Evolutionary conservation across 2,797 vertebrate species (phyloP), one percentile per base, ranked within the genome.

Genomic region (Syngnathus acus): DNA sequence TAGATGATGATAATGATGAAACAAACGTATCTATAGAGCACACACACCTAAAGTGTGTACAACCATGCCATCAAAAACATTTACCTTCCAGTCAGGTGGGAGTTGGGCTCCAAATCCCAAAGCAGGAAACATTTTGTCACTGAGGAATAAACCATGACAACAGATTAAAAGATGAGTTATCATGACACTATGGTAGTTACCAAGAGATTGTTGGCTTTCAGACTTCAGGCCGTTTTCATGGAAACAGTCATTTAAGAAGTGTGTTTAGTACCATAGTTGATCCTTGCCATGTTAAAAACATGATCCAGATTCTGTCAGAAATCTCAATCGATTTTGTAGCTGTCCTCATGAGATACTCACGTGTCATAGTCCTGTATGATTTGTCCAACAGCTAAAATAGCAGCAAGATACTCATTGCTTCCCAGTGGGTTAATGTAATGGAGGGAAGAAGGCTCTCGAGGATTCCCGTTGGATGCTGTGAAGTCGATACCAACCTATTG

Each of bases 301-400:
- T 26, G 6, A 32, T 55, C 53, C 23, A 26, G 13, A 13, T 7
- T 32, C 26, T 32, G 26, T 32, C 26, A 32, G 26, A 32, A 32
- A 3, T 32, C 26, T 32, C 26, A 32, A 32, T 32, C 26, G 2
- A 32, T 32, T 32, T 32, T 40, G 4, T 13, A 43, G 39, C 21
- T 48, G 16, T 45, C n/a, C 65, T 62, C 9, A 48, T 42, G 23
- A 13, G 19, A 68, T 32, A 87, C 94, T 90, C 85, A 99, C 97
- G 95, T 94, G 86, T 99, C 97, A 0, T 99, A 99, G 89, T 99
- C 97, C 86, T 99, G 97, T 82, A 99, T 99, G 85, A 99, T 98
- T 85, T 99, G 95, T 32, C 97, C 97, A 0, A 99, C 97, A 1
- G 97, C 95, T 92, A 96, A 95, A 77, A 99, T 95, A 51, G 97